phyloP scores from a whole-genome alignment of 2,888 invertebrate species.

The Melanchra persicariae region DNA sequence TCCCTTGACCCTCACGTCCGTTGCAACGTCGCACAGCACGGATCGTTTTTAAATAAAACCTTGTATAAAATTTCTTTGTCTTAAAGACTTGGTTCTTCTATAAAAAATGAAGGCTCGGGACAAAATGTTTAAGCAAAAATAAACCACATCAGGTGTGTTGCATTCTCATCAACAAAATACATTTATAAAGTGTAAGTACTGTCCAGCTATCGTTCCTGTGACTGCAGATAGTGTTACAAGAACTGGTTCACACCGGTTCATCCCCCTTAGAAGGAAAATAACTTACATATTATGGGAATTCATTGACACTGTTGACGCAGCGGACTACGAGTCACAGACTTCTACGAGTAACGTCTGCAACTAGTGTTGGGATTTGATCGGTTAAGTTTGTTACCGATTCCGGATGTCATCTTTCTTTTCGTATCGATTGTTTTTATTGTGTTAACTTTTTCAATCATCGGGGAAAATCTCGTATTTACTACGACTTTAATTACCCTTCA shows the following conservation, averaged over 20 bases:
- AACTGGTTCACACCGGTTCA: slow-evolving; percentile 30
- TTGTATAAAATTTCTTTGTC: background rate
- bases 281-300: slow-evolving; percentile 1
- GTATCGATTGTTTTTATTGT: no score
- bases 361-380: background rate
- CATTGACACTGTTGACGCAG: slow-evolving; percentile 8
- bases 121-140: background rate
- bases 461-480: no score
- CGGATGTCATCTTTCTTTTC: background rate
- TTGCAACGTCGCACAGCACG: background rate
- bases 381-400: background rate
- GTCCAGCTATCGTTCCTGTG: background rate
- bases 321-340: background rate
- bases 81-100: no score
- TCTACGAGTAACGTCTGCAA: no score
- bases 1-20: slow-evolving; percentile 1
- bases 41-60: background rate
- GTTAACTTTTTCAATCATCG: no score
- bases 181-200: background rate
- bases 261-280: slow-evolving; percentile 28
- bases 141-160: background rate
- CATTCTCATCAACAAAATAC: background rate
- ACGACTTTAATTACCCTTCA: no score
- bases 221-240: background rate
- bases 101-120: background rate